Conservation (phyloP, 2,888 invertebrate species). For the Graphium colonna region DNA sequence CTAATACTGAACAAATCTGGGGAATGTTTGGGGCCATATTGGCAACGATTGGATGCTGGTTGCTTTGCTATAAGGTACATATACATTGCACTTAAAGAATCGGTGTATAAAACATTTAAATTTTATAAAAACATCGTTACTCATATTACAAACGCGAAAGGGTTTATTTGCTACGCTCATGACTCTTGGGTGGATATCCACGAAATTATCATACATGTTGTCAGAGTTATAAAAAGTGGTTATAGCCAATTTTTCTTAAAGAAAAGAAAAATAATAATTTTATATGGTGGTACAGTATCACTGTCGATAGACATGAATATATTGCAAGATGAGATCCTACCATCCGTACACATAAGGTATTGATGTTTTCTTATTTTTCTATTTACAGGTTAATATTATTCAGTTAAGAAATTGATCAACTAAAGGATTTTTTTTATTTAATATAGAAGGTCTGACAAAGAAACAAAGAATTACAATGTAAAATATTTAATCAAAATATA, state of each 20-base stretch:
- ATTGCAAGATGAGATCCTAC: no score
- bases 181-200: not conserved
- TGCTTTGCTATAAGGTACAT: constrained; percentile 50
- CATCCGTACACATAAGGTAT: no score
- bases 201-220: not conserved
- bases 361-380: not conserved
- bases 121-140: not conserved
- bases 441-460: not conserved
- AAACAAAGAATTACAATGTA: constrained; percentile 5
- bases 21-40: constrained; percentile 62
- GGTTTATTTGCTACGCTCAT: not conserved
- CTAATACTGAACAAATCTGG: constrained; percentile 57
- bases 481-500: constrained; percentile 13
- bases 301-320: no score
- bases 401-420: no score
- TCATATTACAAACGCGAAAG: not conserved
- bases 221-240: no score
- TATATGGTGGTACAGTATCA: no score
- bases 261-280: no score
- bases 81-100: not conserved
- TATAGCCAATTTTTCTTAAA: no score
- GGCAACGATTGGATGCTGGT: constrained; percentile 51
- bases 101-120: not conserved
- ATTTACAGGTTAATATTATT: no score
- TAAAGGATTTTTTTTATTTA: not conserved